Conservation (phyloP, 2,888 invertebrate species). For the Cyclophora albipunctata region DNA sequence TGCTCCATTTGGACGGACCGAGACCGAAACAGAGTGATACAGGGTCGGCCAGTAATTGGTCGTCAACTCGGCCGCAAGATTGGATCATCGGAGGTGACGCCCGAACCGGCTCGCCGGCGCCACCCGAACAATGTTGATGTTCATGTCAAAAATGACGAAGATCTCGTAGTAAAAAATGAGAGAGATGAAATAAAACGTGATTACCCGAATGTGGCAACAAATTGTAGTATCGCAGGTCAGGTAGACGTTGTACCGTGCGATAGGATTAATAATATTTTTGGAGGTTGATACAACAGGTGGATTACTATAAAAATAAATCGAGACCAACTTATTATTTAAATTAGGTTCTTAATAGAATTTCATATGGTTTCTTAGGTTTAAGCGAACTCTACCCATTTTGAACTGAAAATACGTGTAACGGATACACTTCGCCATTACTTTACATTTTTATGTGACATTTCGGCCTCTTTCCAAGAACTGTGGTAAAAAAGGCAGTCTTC, state of each 20-base stretch:
- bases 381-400: too few relatives aligned
- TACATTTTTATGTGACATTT: too few relatives aligned
- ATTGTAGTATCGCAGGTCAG: conserved; percentile 60
- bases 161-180: conserved; percentile 67
- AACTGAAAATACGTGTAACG: too few relatives aligned
- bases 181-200: conserved; percentile 63
- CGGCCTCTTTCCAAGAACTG: too few relatives aligned
- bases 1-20: conserved; percentile 61
- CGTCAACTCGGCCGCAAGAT: conserved; percentile 61
- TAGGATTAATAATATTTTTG: too few relatives aligned
- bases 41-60: conserved; percentile 58
- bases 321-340: too few relatives aligned
- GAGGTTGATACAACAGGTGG: too few relatives aligned
- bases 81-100: conserved; percentile 65
- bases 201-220: conserved; percentile 63
- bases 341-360: too few relatives aligned
- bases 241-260: conserved; percentile 27
- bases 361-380: too few relatives aligned
- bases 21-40: conserved; percentile 68
- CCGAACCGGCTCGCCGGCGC: conserved; percentile 61
- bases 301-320: too few relatives aligned
- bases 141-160: conserved; percentile 75
- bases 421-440: too few relatives aligned
- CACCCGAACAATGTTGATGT: conserved; percentile 67
- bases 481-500: too few relatives aligned